A percentile compares a stretch with the other conserved stretches of the same genome.
Conservation (phyloP, 2,888 invertebrate genomes). For the Ectropis crepuscularia region DNA sequence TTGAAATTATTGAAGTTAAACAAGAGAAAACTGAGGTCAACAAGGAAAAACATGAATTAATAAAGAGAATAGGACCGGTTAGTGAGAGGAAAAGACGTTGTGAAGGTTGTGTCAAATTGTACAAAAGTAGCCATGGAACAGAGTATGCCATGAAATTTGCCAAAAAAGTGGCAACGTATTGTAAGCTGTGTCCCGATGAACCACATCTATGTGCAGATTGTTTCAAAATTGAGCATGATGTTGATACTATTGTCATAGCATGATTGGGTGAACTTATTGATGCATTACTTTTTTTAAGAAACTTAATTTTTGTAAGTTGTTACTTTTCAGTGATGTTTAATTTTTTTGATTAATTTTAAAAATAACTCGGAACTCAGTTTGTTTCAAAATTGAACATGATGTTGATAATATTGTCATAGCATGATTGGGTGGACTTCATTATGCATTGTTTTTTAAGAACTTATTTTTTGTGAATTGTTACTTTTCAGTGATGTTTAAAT, state of each 20-base stretch:
- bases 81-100: slow-evolving; percentile 31
- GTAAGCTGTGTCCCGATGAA: slow-evolving; percentile 35
- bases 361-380: slow-evolving; percentile 3
- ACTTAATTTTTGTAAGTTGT: too few relatives aligned
- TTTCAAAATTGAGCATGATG: slow-evolving; percentile 31
- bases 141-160: slow-evolving; percentile 30
- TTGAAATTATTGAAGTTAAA: neutral
- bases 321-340: too few relatives aligned
- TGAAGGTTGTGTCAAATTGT: slow-evolving; percentile 33
- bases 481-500: too few relatives aligned
- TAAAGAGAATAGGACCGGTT: slow-evolving; percentile 24
- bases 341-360: too few relatives aligned
- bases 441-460: too few relatives aligned
- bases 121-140: slow-evolving; percentile 23
- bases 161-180: slow-evolving; percentile 33
- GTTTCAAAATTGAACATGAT: slow-evolving; percentile 33
- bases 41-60: slow-evolving; percentile 26
- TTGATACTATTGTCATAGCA: slow-evolving; percentile 33
- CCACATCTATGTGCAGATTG: slow-evolving; percentile 36
- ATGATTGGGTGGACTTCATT: too few relatives aligned
- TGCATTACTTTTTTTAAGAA: too few relatives aligned
- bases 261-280: slow-evolving; percentile 3
- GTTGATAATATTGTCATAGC: slow-evolving; percentile 32
- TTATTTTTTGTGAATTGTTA: slow-evolving; percentile 3
- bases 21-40: neutral